A percentile compares a stretch with the other conserved stretches of the same genome.
Evolutionary conservation across 2,888 invertebrate genomes (phyloP).

Genomic region (Cancer borealis): DNA sequence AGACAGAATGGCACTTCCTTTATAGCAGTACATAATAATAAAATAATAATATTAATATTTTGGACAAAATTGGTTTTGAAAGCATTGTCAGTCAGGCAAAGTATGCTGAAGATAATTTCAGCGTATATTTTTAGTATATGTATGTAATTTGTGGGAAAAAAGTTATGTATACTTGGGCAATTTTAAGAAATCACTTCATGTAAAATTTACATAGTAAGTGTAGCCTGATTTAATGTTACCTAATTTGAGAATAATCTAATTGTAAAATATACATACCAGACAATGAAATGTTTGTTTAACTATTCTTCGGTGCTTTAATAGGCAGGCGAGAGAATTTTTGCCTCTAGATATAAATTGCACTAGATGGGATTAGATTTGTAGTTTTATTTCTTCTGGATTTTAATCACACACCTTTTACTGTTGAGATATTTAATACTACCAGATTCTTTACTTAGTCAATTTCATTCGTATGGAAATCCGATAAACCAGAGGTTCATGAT

Average conservation of each 20-base stretch:
- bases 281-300: background rate
- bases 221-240: background rate
- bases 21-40: background rate
- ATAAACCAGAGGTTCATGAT: no score
- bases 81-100: background rate
- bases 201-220: background rate
- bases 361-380: no score
- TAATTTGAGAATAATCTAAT: background rate
- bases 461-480: no score
- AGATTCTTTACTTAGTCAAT: no score
- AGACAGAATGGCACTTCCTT: background rate
- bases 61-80: background rate
- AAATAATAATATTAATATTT: background rate
- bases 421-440: no score
- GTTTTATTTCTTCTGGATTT: no score
- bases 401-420: no score
- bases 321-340: no score
- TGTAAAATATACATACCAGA: background rate
- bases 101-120: background rate
- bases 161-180: background rate
- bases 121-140: background rate
- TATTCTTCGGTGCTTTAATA: background rate
- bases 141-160: slow-evolving; percentile 1
- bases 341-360: no score
- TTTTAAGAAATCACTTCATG: background rate